phyloP scores from a whole-genome alignment of 2,113 vertebrate species.

The Phaethornis superciliosus region DNA sequence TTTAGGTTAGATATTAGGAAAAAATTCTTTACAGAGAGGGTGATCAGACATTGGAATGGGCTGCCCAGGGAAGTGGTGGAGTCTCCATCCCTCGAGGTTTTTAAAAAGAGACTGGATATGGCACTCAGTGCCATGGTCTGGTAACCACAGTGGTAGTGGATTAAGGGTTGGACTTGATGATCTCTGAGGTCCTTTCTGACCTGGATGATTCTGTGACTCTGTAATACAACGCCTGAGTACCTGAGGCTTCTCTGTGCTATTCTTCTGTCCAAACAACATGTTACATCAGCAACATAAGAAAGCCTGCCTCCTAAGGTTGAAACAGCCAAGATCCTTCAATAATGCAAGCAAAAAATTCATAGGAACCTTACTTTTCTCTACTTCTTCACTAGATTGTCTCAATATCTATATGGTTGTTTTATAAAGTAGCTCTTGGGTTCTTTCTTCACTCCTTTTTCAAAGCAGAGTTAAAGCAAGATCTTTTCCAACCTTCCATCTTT shows the following conservation, averaged over 20 bases:
- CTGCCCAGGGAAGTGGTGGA: too few relatives aligned
- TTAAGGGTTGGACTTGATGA: too few relatives aligned
- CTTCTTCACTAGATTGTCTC: neutral
- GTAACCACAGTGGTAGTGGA: too few relatives aligned
- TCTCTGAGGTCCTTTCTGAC: too few relatives aligned
- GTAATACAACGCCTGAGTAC: neutral
- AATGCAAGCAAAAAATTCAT: neutral
- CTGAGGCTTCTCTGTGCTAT: fast-evolving
- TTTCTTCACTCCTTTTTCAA: neutral
- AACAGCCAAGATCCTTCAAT: neutral
- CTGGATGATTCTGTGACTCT: too few relatives aligned
- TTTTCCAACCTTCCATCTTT: neutral
- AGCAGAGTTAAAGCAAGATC: neutral
- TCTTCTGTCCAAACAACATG: neutral
- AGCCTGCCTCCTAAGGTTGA: neutral
- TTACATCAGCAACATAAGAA: neutral
- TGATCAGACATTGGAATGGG: too few relatives aligned
- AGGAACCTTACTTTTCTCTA: neutral
- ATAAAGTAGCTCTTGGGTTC: neutral
- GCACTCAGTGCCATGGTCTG: too few relatives aligned
- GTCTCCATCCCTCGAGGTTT: too few relatives aligned
- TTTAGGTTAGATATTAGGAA: too few relatives aligned
- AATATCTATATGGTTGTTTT: neutral
- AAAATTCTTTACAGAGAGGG: too few relatives aligned
- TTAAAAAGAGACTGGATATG: too few relatives aligned